A percentile compares a stretch with the other conserved stretches of the same genome.
These are phyloP conservation scores for Aromia moschata DNA, from an alignment of 2,888 invertebrate species.

Conservation along the genomic window DNA sequence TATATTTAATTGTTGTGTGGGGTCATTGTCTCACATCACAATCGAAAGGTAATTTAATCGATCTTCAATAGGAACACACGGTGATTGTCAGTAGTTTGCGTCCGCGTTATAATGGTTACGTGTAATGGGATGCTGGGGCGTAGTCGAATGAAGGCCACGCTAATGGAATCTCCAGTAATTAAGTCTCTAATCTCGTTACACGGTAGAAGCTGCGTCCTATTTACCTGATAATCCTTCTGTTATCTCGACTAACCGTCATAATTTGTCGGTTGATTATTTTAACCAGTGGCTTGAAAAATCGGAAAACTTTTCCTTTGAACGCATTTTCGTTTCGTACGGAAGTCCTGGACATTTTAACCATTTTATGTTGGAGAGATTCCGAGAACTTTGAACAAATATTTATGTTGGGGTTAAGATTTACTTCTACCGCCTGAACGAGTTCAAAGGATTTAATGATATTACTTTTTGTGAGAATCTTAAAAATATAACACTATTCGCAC, in stretches of 20 bases:
- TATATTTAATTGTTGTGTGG: conserved; percentile 13
- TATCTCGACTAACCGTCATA: conserved; percentile 1
- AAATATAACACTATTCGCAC: too few relatives aligned
- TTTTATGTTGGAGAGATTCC: neutral
- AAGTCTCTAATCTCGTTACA: conserved; percentile 38
- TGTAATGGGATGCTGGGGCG: conserved; percentile 15
- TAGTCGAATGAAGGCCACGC: conserved; percentile 18
- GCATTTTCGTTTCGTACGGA: neutral
- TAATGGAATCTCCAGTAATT: conserved; percentile 39
- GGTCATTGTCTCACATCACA: conserved; percentile 22
- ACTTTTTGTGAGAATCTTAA: too few relatives aligned
- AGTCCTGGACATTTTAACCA: neutral
- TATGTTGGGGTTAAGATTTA: too few relatives aligned
- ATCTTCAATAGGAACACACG: conserved; percentile 22
- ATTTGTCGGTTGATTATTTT: neutral
- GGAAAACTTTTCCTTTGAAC: neutral
- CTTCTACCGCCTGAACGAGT: too few relatives aligned
- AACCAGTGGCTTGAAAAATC: neutral
- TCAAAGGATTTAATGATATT: too few relatives aligned
- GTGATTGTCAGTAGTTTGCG: conserved; percentile 24
- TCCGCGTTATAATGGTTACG: conserved; percentile 23
- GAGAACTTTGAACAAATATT: too few relatives aligned
- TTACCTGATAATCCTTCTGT: conserved; percentile 16
- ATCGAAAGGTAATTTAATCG: conserved; percentile 25
- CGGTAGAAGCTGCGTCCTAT: conserved; percentile 14